Percentiles rank a stretch among this genome's conserved stretches.
phyloP scores from a whole-genome alignment of 2,113 vertebrate genomes.

The Chrysochloris asiatica region DNA sequence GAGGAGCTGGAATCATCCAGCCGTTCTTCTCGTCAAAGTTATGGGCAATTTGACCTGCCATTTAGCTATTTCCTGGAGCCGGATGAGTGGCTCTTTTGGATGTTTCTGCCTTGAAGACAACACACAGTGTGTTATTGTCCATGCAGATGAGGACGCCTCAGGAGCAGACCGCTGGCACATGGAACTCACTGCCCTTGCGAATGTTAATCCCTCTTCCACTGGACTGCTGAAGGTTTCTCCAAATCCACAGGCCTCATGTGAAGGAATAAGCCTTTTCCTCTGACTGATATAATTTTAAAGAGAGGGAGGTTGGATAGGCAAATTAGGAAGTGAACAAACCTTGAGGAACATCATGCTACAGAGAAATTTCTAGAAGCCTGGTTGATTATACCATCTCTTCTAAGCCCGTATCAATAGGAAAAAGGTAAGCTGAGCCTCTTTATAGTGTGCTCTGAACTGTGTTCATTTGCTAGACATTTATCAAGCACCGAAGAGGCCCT shows the following conservation, averaged over 20 bases:
- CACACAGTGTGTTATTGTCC: slow-evolving; percentile 22
- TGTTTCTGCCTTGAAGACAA: slow-evolving; percentile 62
- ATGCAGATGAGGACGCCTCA: slow-evolving; percentile 51
- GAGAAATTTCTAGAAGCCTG: slow-evolving; percentile 29
- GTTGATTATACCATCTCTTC: not conserved
- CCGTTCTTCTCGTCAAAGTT: slow-evolving; percentile 69
- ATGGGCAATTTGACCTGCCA: slow-evolving; percentile 76
- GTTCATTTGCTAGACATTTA: not conserved
- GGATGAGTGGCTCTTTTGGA: slow-evolving; percentile 66
- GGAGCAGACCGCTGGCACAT: not conserved
- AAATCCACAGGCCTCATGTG: not conserved
- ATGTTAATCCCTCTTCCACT: slow-evolving; percentile 53
- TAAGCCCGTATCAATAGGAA: not conserved
- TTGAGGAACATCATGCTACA: not conserved
- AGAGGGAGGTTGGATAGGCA: not conserved
- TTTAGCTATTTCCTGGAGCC: slow-evolving; percentile 62
- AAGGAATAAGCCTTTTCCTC: not conserved
- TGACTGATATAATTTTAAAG: slow-evolving; percentile 31
- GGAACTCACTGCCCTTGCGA: slow-evolving; percentile 40
- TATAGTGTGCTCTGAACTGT: too few relatives aligned
- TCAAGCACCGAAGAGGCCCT: not conserved
- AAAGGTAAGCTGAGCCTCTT: not conserved
- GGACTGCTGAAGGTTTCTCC: slow-evolving; percentile 10
- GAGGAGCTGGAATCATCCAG: slow-evolving; percentile 64
- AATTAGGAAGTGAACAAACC: slow-evolving; percentile 20